A percentile compares a stretch with the other conserved stretches of the same genome.
phyloP scores from a whole-genome alignment of 2,113 vertebrate genomes.

The Acanthochromis polyacanthus region DNA sequence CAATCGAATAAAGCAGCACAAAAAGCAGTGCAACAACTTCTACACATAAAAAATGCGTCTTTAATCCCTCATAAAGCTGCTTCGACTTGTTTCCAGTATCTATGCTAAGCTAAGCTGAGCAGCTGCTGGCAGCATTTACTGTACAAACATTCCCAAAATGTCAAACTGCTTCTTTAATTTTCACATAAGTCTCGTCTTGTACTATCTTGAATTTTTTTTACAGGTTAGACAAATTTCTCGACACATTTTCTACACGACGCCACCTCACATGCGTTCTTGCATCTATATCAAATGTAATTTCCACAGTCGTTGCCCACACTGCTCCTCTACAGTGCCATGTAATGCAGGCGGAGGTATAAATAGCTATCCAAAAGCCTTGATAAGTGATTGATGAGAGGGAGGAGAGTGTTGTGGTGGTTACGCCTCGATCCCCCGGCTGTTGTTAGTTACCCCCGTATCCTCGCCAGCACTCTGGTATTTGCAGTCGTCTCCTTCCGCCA shows the following conservation, averaged over 20 bases:
- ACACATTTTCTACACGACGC: background rate
- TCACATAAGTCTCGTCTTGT: background rate
- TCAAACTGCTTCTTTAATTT: constrained; percentile 1
- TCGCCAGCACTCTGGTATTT: constrained; percentile 72
- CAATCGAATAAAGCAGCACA: too few relatives aligned
- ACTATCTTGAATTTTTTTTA: background rate
- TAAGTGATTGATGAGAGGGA: constrained; percentile 78
- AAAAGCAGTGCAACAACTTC: too few relatives aligned
- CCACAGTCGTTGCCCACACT: constrained; percentile 52
- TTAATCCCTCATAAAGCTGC: background rate
- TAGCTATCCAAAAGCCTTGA: constrained; percentile 74
- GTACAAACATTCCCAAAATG: background rate
- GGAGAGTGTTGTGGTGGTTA: constrained; percentile 71
- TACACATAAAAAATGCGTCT: too few relatives aligned
- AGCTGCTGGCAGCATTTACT: background rate
- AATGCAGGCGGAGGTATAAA: constrained; percentile 74
- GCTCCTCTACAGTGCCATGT: constrained; percentile 49
- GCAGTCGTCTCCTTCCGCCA: constrained; percentile 38
- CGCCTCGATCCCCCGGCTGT: constrained; percentile 70
- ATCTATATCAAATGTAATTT: constrained; percentile 48
- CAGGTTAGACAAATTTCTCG: background rate
- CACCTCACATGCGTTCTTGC: background rate
- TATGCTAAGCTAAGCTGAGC: background rate
- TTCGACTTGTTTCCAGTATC: background rate
- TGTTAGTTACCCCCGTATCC: constrained; percentile 74